These are phyloP conservation scores for Mesoligia furuncula DNA, from an alignment of 2,888 invertebrate species.

Conservation along the genomic window DNA sequence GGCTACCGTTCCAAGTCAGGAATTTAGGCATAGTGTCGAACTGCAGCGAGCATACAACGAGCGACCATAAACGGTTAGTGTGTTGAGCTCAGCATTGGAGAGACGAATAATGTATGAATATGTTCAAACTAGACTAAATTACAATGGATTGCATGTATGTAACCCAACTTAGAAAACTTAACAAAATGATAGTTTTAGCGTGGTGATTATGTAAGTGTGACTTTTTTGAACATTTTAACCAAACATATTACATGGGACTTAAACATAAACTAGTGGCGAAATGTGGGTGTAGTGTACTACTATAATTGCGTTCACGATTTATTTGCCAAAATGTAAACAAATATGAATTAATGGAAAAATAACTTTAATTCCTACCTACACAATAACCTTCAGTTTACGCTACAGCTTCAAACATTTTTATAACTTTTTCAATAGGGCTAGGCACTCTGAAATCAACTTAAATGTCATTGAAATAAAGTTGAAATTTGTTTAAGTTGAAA, in stretches of 20 bases:
- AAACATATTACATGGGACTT: background rate
- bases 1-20: constrained; percentile 45
- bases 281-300: too few relatives aligned
- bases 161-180: too few relatives aligned
- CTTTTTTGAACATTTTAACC: background rate
- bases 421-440: too few relatives aligned
- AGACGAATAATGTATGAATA: constrained; percentile 8
- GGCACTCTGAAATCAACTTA: too few relatives aligned
- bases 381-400: too few relatives aligned
- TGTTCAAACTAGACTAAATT: constrained; percentile 8
- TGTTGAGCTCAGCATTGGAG: constrained; percentile 2
- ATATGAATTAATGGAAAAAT: too few relatives aligned
- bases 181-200: background rate
- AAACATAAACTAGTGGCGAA: background rate
- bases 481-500: too few relatives aligned
- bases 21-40: constrained; percentile 45
- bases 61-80: constrained; percentile 23
- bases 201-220: background rate
- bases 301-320: too few relatives aligned
- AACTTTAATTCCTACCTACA: too few relatives aligned
- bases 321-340: too few relatives aligned
- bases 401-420: too few relatives aligned
- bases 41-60: constrained; percentile 21
- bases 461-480: too few relatives aligned
- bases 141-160: background rate